phyloP scores from a whole-genome alignment of 2,888 invertebrate species.

The Thalpophila matura region DNA sequence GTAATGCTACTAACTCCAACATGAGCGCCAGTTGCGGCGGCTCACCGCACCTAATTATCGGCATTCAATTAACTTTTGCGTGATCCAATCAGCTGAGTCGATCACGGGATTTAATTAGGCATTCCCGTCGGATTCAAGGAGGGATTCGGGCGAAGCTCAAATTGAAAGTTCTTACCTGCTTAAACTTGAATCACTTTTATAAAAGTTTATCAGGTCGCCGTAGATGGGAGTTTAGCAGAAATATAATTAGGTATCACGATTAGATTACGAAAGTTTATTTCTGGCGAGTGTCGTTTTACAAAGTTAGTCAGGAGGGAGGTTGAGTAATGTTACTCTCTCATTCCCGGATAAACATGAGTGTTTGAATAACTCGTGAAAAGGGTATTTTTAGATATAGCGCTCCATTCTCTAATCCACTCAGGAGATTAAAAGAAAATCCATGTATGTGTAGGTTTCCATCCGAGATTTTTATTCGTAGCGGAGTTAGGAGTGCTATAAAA shows the following conservation, averaged over 20 bases:
- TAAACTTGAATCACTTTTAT: conserved; percentile 17
- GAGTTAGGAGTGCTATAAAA: conserved; percentile 43
- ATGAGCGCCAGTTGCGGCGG: conserved; percentile 20
- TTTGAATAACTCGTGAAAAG: conserved; percentile 23
- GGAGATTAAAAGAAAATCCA: conserved; percentile 47
- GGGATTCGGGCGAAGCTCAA: conserved; percentile 4
- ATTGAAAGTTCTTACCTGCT: conserved; percentile 6
- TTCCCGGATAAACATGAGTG: conserved; percentile 12
- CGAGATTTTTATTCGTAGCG: conserved; percentile 35
- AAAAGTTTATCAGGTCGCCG: conserved; percentile 1
- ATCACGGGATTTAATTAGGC: conserved; percentile 47
- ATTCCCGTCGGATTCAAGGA: conserved; percentile 13
- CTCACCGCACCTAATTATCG: conserved; percentile 53
- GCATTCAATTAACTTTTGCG: conserved; percentile 57
- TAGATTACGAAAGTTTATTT: conserved; percentile 3
- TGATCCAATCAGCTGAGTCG: conserved; percentile 48
- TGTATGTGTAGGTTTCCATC: conserved; percentile 17
- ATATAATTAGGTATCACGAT: conserved; percentile 10
- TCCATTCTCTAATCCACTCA: conserved; percentile 44
- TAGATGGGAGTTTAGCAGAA: background rate
- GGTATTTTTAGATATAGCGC: conserved; percentile 18
- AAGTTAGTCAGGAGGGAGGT: background rate
- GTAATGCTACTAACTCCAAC: conserved; percentile 23
- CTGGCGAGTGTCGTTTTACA: conserved; percentile 12
- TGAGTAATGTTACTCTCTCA: conserved; percentile 22